Conservation (phyloP, 2,888 invertebrate species). For the Acheta domesticus region DNA sequence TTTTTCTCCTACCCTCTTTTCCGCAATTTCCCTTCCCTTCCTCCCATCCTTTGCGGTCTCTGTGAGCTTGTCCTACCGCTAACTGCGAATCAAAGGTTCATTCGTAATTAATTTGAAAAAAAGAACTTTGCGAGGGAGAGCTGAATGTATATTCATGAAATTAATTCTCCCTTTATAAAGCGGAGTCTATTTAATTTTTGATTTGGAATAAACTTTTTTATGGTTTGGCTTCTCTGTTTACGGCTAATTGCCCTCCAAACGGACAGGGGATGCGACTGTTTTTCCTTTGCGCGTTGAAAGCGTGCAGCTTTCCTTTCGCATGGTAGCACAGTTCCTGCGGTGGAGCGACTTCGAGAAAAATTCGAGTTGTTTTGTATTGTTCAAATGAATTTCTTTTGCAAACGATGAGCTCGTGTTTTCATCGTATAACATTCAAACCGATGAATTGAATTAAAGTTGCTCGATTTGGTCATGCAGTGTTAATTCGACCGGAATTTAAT, state of each 20-base stretch:
- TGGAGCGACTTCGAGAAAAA: too few species aligned
- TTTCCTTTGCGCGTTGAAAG: too few species aligned
- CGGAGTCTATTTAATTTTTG: not conserved
- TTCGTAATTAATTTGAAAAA: not conserved
- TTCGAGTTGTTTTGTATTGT: too few species aligned
- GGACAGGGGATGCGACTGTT: too few species aligned
- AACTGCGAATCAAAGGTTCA: slow-evolving; percentile 18
- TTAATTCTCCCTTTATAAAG: not conserved
- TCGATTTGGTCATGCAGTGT: too few species aligned
- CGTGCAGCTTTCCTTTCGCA: too few species aligned
- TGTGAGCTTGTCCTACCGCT: not conserved
- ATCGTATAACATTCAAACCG: too few species aligned
- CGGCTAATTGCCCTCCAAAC: not conserved
- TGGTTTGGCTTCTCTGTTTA: not conserved
- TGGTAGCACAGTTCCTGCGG: too few species aligned
- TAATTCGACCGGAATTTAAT: too few species aligned
- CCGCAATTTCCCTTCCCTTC: not conserved
- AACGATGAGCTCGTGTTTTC: too few species aligned
- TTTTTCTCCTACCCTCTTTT: not conserved
- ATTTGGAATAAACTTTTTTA: slow-evolving; percentile 10
- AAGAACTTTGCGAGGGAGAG: not conserved
- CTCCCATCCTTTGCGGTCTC: not conserved
- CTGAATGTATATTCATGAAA: slow-evolving; percentile 1
- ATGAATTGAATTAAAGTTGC: too few species aligned
- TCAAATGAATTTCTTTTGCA: too few species aligned